phyloP scores from a whole-genome alignment of 1,140 invertebrate genomes.

The Lordiphosa collinella region DNA sequence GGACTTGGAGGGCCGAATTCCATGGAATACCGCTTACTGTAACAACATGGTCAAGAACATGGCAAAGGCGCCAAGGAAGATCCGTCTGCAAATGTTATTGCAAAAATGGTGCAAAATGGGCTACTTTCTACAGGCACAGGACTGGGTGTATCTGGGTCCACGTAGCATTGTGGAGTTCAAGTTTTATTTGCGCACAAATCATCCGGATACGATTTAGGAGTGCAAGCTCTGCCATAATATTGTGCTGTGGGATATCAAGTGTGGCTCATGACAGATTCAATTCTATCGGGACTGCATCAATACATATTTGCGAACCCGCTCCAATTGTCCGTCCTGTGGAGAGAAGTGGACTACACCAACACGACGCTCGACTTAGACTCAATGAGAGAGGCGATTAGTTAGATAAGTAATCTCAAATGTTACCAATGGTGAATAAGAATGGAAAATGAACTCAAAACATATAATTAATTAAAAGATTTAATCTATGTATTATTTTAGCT shows the following conservation, averaged over 20 bases:
- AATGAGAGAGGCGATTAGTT: not conserved
- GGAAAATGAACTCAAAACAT: no score
- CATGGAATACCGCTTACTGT: slow-evolving; percentile 52
- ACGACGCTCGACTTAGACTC: slow-evolving; percentile 10
- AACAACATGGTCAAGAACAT: slow-evolving; percentile 6
- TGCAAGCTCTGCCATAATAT: slow-evolving; percentile 54
- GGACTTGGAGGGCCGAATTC: slow-evolving; percentile 29
- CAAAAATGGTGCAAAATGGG: slow-evolving; percentile 51
- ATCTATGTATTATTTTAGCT: no score
- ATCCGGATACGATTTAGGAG: slow-evolving; percentile 38
- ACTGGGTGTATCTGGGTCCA: slow-evolving; percentile 47
- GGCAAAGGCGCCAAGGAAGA: slow-evolving; percentile 27
- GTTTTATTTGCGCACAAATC: slow-evolving; percentile 47
- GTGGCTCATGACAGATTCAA: slow-evolving; percentile 37
- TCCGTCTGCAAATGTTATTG: slow-evolving; percentile 42
- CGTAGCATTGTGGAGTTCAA: slow-evolving; percentile 50
- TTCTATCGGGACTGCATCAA: slow-evolving; percentile 53
- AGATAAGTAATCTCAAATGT: no score
- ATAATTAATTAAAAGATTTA: no score
- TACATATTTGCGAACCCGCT: slow-evolving; percentile 49
- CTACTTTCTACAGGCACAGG: slow-evolving; percentile 40
- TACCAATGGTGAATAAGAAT: no score
- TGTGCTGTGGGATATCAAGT: slow-evolving; percentile 58
- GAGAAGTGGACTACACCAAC: slow-evolving; percentile 41
- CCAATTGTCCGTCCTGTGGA: slow-evolving; percentile 49